Conservation (phyloP, 2,888 invertebrate genomes). For the Latrodectus elegans region DNA sequence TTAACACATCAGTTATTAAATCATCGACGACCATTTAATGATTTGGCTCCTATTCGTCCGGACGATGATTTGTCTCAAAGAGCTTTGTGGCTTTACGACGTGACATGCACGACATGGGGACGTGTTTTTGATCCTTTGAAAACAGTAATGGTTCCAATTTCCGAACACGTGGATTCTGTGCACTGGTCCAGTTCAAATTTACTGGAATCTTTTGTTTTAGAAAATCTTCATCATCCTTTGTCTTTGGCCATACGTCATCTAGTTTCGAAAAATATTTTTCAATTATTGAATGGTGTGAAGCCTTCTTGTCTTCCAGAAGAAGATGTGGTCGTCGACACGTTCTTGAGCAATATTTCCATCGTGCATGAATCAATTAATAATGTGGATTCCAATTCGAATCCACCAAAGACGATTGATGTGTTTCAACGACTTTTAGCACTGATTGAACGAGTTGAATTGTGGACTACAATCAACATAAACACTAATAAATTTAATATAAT, state of each 20-base stretch:
- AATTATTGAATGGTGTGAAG: not conserved
- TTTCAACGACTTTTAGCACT: not conserved
- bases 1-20: not conserved
- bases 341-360: not conserved
- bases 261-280: fast-evolving
- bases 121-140: not conserved
- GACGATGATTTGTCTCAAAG: not conserved
- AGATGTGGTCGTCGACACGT: not conserved
- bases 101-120: not conserved
- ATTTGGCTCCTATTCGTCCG: not conserved
- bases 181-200: not conserved
- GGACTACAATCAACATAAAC: not conserved
- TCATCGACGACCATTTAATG: not conserved
- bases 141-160: not conserved
- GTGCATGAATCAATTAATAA: not conserved
- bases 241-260: not conserved
- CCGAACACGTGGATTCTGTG: not conserved
- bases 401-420: not conserved
- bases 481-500: not conserved
- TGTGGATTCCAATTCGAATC: not conserved
- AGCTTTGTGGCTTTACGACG: not conserved
- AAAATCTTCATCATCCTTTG: not conserved
- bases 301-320: not conserved
- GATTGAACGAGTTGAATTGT: not conserved
- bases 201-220: not conserved